Evolutionary conservation across 1,140 invertebrate genomes (phyloP).

Genomic region (Anoplolepis gracilipes): DNA sequence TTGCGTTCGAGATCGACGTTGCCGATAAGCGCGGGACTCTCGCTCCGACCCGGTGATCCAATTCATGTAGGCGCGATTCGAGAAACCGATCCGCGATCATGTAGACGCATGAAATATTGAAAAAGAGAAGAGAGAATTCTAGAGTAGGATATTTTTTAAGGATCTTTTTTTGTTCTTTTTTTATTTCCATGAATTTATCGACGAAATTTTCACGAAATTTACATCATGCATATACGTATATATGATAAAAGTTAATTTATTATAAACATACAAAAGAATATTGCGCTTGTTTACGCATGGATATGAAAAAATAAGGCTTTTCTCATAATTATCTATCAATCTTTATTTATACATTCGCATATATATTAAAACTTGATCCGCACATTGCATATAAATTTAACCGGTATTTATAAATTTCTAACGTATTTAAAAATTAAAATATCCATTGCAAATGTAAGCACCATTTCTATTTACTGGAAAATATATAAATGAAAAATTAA

Average conservation of each 20-base stretch:
- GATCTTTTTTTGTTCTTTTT: neutral
- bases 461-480: conserved; percentile 48
- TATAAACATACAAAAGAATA: neutral
- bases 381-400: conserved; percentile 43
- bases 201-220: neutral
- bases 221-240: neutral
- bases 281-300: neutral
- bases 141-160: neutral
- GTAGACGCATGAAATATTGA: neutral
- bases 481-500: conserved; percentile 63
- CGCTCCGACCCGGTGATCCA: neutral
- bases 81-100: conserved; percentile 11
- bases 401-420: conserved; percentile 50
- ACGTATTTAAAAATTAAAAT: conserved; percentile 59
- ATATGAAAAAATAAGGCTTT: neutral
- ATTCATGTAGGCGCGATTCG: conserved; percentile 21
- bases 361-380: conserved; percentile 36
- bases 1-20: conserved; percentile 53
- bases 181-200: neutral
- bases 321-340: neutral
- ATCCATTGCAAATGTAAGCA: conserved; percentile 58
- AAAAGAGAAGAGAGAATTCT: neutral
- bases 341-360: conserved; percentile 18
- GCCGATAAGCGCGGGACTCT: conserved; percentile 36
- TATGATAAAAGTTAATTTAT: neutral